These are phyloP conservation scores for Podabrus alpinus DNA, from an alignment of 2,888 invertebrate species.

Conservation along the genomic window DNA sequence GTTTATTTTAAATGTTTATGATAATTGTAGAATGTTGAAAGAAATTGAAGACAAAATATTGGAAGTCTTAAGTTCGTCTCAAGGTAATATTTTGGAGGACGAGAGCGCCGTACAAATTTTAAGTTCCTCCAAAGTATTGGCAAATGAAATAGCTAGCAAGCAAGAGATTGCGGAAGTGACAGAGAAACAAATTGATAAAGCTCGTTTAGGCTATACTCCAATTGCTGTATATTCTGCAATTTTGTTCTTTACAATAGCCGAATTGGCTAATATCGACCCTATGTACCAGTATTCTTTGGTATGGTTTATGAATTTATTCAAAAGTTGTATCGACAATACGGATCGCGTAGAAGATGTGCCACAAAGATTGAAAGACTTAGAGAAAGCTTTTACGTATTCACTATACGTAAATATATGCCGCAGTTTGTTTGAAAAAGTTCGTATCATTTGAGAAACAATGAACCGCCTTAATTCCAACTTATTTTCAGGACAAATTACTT, in stretches of 20 bases:
- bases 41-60: conserved; percentile 92
- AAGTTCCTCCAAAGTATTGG: conserved; percentile 85
- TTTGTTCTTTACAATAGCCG: conserved; percentile 90
- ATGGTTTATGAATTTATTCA: conserved; percentile 92
- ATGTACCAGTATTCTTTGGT: conserved; percentile 96
- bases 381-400: conserved; percentile 83
- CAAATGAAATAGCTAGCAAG: conserved; percentile 90
- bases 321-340: conserved; percentile 83
- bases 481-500: conserved; percentile 79
- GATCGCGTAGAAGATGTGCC: conserved; percentile 82
- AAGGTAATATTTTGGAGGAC: conserved; percentile 85
- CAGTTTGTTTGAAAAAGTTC: conserved; percentile 88
- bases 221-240: conserved; percentile 89
- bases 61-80: conserved; percentile 71
- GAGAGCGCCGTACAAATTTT: conserved; percentile 88
- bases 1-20: conserved; percentile 9
- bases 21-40: conserved; percentile 65
- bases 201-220: conserved; percentile 84
- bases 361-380: conserved; percentile 73
- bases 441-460: not conserved
- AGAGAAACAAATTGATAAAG: conserved; percentile 85
- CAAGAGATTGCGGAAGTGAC: conserved; percentile 88
- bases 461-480: conserved; percentile 8
- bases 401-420: conserved; percentile 90
- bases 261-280: conserved; percentile 89